Percentiles rank a stretch among this genome's conserved stretches.
phyloP scores from a whole-genome alignment of 2,113 vertebrate species.

The Tricholaema leucomelas region DNA sequence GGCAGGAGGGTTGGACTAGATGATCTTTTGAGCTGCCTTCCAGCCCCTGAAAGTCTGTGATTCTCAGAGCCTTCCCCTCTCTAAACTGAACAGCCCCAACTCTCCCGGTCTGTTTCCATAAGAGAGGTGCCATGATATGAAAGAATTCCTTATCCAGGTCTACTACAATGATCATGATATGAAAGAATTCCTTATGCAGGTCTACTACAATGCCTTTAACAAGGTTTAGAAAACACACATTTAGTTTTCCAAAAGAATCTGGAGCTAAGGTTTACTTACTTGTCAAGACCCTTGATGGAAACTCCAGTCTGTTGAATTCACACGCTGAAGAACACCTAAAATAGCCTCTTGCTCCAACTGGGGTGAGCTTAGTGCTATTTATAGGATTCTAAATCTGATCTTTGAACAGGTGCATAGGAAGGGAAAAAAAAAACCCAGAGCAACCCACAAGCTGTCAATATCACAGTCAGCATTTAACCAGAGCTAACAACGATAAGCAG shows the following conservation, averaged over 20 bases:
- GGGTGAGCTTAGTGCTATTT: constrained; percentile 68
- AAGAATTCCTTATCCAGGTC: no score
- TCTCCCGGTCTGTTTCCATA: no score
- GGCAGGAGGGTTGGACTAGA: no score
- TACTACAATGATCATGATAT: no score
- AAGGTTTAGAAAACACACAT: not conserved
- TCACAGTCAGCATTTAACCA: constrained; percentile 1
- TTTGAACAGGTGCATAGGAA: constrained; percentile 67
- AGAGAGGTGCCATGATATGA: no score
- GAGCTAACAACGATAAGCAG: constrained; percentile 14
- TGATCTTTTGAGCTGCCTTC: no score
- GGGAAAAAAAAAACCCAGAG: not conserved
- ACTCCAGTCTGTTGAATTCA: constrained; percentile 43
- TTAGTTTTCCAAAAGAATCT: constrained; percentile 14
- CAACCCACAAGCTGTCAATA: not conserved
- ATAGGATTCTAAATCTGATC: constrained; percentile 78
- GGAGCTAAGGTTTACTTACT: constrained; percentile 63
- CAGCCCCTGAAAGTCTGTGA: no score
- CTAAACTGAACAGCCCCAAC: no score
- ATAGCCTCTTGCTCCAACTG: constrained; percentile 42
- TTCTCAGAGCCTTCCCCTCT: no score
- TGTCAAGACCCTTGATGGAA: constrained; percentile 38
- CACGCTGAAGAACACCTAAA: constrained; percentile 34
- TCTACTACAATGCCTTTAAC: not conserved
- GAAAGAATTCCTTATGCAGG: no score